Conservation (phyloP, 2,888 invertebrate species). For the Horisme vitalbata region DNA sequence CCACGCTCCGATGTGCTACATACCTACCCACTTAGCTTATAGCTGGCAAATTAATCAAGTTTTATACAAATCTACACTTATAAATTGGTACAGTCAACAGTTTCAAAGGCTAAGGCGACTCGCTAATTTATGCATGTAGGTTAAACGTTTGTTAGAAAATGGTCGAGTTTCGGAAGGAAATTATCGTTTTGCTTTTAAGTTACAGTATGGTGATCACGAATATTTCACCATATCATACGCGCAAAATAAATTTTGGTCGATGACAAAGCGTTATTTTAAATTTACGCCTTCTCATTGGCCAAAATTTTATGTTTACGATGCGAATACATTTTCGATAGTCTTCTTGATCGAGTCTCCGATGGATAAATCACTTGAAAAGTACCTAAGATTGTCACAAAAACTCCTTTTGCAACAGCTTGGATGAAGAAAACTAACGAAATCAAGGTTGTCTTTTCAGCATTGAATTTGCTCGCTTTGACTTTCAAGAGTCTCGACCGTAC, state of each 20-base stretch:
- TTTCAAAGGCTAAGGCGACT: conserved; percentile 3
- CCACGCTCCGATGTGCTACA: conserved; percentile 48
- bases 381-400: neutral
- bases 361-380: no score
- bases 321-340: no score
- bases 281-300: no score
- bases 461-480: conserved; percentile 11
- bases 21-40: conserved; percentile 33
- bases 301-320: no score
- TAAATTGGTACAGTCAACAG: conserved; percentile 6
- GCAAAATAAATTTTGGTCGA: no score
- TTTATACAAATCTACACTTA: conserved; percentile 12
- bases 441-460: conserved; percentile 12
- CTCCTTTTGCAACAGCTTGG: neutral
- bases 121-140: conserved; percentile 21
- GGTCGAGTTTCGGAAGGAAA: neutral
- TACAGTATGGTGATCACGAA: no score
- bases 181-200: no score
- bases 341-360: no score
- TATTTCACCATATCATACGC: no score
- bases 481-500: neutral
- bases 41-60: conserved; percentile 28
- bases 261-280: no score
- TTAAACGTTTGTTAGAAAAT: conserved; percentile 11
- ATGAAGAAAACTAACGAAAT: conserved; percentile 5